These are phyloP conservation scores for Gortyna flavago DNA, from an alignment of 2,888 invertebrate genomes.

Conservation along the genomic window DNA sequence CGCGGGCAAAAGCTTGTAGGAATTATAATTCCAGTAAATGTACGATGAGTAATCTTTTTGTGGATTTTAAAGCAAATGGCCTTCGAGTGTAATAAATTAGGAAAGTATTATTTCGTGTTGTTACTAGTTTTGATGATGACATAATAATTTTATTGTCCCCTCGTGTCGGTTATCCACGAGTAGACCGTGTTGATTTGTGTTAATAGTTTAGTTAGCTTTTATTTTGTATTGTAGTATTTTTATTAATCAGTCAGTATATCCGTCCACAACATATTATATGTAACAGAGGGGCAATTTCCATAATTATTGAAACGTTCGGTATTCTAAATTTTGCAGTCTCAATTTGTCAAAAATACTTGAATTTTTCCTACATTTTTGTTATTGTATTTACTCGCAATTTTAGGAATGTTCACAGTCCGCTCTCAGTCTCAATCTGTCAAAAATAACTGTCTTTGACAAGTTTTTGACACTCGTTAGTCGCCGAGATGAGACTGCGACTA, in stretches of 20 bases:
- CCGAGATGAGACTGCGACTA: too few species aligned
- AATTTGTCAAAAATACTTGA: neutral
- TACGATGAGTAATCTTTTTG: constrained; percentile 19
- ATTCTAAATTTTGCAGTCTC: neutral
- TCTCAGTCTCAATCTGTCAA: too few species aligned
- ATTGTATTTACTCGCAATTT: too few species aligned
- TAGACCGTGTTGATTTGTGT: constrained; percentile 4
- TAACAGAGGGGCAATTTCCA: neutral
- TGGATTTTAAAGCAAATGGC: constrained; percentile 27
- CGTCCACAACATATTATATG: neutral
- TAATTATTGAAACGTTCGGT: neutral
- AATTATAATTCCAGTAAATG: constrained; percentile 22
- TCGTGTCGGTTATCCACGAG: neutral
- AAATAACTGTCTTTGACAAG: too few species aligned
- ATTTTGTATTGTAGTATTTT: neutral
- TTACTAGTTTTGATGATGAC: constrained; percentile 8
- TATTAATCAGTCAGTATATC: neutral
- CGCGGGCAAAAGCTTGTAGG: neutral
- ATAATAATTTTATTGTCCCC: constrained; percentile 13
- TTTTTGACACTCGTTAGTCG: too few species aligned
- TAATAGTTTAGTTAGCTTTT: neutral
- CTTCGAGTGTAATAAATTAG: constrained; percentile 9
- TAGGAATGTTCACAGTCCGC: too few species aligned
- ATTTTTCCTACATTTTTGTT: too few species aligned
- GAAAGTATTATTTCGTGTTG: constrained; percentile 11